Evolutionary conservation across 2,113 vertebrate species (phyloP).

Genomic region (Melanerpes aurifrons): DNA sequence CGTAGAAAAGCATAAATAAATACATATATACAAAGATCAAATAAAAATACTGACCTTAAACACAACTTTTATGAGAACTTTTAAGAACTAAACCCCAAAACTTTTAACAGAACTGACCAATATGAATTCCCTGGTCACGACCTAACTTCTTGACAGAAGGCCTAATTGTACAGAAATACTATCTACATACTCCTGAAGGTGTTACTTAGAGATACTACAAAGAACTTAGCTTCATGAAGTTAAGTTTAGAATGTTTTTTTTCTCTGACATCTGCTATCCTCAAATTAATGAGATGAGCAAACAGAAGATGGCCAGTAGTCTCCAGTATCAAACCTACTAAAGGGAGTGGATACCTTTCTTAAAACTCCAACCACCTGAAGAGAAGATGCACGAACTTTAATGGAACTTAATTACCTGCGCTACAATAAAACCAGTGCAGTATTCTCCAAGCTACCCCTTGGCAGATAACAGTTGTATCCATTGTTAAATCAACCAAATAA

Average conservation of each 20-base stretch:
- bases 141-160: neutral
- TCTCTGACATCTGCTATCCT: neutral
- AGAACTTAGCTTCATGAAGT: neutral
- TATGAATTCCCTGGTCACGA: neutral
- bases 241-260: neutral
- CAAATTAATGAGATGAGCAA: neutral
- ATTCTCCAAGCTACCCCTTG: conserved; percentile 18
- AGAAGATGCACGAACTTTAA: neutral
- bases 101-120: neutral
- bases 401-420: conserved; percentile 30
- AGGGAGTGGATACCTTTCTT: neutral
- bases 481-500: conserved; percentile 70
- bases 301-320: neutral
- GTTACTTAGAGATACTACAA: neutral
- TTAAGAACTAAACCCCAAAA: neutral
- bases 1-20: neutral
- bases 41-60: neutral
- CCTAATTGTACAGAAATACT: neutral
- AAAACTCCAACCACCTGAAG: neutral
- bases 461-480: conserved; percentile 59
- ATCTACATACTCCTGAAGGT: neutral
- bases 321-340: neutral
- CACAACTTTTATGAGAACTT: neutral
- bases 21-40: neutral
- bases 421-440: conserved; percentile 26